Evolutionary conservation across 1,140 invertebrate genomes (phyloP).

Genomic region (Bombus superbus): DNA sequence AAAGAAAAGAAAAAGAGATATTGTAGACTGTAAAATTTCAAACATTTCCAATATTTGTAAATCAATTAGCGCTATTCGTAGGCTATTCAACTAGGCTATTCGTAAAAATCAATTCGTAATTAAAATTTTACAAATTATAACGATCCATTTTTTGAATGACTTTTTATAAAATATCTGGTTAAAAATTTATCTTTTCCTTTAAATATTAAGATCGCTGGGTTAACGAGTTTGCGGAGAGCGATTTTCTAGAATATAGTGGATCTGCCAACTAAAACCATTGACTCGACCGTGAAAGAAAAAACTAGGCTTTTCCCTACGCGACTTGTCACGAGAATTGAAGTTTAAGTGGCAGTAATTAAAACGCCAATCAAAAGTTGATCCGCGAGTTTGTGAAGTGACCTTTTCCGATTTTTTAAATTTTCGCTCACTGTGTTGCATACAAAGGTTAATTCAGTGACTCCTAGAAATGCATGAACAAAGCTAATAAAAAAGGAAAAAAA

Average conservation of each 20-base stretch:
- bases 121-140: neutral
- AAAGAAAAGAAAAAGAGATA: neutral
- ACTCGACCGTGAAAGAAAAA: neutral
- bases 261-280: neutral
- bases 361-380: constrained; percentile 19
- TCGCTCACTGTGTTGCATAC: neutral
- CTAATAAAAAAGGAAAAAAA: neutral
- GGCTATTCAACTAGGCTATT: no score
- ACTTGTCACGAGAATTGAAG: constrained; percentile 17
- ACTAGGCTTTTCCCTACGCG: neutral
- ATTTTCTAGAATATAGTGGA: neutral
- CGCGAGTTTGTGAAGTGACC: neutral
- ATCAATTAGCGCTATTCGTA: no score
- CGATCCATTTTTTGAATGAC: neutral
- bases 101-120: no score
- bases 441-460: neutral
- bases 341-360: constrained; percentile 15
- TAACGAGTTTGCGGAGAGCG: neutral
- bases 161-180: no score
- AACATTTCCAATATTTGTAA: no score
- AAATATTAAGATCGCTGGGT: neutral
- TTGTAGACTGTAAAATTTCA: neutral
- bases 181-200: no score
- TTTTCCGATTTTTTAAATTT: constrained; percentile 6
- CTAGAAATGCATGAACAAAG: neutral